Percentiles rank a stretch among this genome's conserved stretches.
Evolutionary conservation across 2,113 vertebrate genomes (phyloP).

Genomic region (Grammomys surdaster): DNA sequence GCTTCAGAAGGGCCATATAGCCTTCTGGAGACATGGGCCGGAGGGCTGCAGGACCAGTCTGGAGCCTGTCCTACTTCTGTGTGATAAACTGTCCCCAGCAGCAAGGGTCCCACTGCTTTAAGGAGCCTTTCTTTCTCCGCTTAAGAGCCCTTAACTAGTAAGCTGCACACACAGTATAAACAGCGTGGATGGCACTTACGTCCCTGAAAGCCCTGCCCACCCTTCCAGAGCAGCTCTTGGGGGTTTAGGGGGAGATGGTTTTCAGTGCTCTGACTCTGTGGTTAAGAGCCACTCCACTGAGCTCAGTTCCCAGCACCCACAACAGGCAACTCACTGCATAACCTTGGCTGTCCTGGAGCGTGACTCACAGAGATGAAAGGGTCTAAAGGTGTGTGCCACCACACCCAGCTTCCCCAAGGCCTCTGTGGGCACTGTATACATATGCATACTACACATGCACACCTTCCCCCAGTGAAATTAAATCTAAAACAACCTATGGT

Average conservation of each 20-base stretch:
- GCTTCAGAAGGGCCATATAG: slow-evolving; percentile 55
- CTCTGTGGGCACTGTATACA: neutral
- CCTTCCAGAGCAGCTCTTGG: slow-evolving; percentile 65
- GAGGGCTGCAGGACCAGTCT: neutral
- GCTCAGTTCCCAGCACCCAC: neutral
- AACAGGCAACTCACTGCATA: neutral
- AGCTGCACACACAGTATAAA: slow-evolving; percentile 63
- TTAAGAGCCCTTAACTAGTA: slow-evolving; percentile 42
- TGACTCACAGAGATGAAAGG: neutral
- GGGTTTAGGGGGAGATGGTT: neutral
- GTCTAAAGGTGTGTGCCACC: neutral
- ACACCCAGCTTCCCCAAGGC: neutral
- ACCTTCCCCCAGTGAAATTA: neutral
- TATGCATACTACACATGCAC: neutral
- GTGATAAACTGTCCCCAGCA: neutral
- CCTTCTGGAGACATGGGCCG: neutral
- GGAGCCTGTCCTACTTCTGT: slow-evolving; percentile 10
- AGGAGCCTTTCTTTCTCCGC: slow-evolving; percentile 8
- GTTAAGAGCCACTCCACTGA: neutral
- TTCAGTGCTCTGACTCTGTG: neutral
- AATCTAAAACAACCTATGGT: neutral
- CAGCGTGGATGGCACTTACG: neutral
- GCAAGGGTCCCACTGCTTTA: slow-evolving; percentile 37
- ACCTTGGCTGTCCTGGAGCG: neutral
- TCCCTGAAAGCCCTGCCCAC: neutral